phyloP scores from a whole-genome alignment of 2,888 invertebrate species.

The Congeria kusceri region DNA sequence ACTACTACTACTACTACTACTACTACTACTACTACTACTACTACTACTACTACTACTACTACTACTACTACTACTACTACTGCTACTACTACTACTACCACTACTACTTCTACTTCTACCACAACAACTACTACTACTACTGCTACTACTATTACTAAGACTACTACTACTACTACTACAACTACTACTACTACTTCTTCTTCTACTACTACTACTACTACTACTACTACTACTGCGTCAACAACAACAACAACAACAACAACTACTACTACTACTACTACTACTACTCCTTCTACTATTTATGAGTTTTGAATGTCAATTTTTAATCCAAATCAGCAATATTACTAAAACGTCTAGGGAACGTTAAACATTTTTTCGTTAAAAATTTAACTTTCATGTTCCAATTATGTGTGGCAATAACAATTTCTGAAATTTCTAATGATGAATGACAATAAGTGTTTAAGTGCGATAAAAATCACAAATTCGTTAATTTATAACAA shows the following conservation, averaged over 20 bases:
- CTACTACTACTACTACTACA: conserved; percentile 5
- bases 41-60: background rate
- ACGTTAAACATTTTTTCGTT: too few relatives aligned
- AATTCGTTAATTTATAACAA: too few relatives aligned
- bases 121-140: background rate
- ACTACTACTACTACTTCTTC: conserved; percentile 8
- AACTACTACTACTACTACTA: background rate
- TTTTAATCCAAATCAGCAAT: too few relatives aligned
- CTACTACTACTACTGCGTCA: background rate
- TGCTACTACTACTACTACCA: conserved; percentile 1
- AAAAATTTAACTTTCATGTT: too few relatives aligned
- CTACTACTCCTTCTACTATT: background rate
- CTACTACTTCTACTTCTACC: too few relatives aligned
- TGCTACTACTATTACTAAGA: background rate
- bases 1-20: conserved; percentile 1
- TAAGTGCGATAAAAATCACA: too few relatives aligned
- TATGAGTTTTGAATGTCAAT: too few relatives aligned
- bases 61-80: conserved; percentile 10
- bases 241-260: background rate
- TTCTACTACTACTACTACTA: conserved; percentile 11
- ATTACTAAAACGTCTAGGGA: too few relatives aligned
- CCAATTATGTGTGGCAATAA: too few relatives aligned
- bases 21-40: conserved; percentile 1
- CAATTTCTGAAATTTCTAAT: too few relatives aligned
- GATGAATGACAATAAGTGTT: too few relatives aligned